A percentile compares a stretch with the other conserved stretches of the same genome.
Evolutionary conservation across 2,888 invertebrate species (phyloP).

Genomic region (Subacronicta megacephala): DNA sequence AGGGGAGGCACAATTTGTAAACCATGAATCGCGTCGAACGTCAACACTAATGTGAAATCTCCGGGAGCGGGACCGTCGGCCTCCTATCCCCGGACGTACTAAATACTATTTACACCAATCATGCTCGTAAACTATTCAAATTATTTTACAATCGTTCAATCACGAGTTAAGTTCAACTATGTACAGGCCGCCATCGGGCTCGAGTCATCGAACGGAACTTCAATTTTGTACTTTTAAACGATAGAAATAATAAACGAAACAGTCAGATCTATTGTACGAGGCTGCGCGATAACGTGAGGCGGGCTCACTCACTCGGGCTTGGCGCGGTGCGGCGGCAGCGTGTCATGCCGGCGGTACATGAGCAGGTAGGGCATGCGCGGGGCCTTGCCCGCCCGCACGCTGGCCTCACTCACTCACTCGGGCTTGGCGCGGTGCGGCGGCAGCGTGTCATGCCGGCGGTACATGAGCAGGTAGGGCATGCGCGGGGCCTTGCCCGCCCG

Average conservation of each 20-base stretch:
- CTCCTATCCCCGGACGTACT: constrained; percentile 22
- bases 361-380: constrained; percentile 98
- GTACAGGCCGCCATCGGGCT: constrained; percentile 16
- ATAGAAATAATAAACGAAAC: constrained; percentile 40
- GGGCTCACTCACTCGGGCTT: constrained; percentile 63
- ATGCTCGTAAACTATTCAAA: constrained; percentile 27
- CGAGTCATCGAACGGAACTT: constrained; percentile 34
- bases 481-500: constrained; percentile 95
- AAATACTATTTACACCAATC: constrained; percentile 47
- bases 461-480: constrained; percentile 98
- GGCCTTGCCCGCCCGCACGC: constrained; percentile 95
- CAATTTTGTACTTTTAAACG: constrained; percentile 62
- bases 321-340: constrained; percentile 83
- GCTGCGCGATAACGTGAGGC: constrained; percentile 24
- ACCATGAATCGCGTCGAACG: constrained; percentile 4
- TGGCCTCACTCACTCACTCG: constrained; percentile 91
- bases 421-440: constrained; percentile 72
- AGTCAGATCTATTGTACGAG: constrained; percentile 41
- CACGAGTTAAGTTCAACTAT: constrained; percentile 14
- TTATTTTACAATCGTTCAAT: constrained; percentile 31
- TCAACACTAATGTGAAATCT: constrained; percentile 6
- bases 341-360: constrained; percentile 97
- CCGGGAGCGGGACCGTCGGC: neutral
- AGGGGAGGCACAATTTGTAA: constrained; percentile 31
- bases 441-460: constrained; percentile 95